Conservation (phyloP, 2,888 invertebrate genomes). For the Zaprionus bogoriensis region DNA sequence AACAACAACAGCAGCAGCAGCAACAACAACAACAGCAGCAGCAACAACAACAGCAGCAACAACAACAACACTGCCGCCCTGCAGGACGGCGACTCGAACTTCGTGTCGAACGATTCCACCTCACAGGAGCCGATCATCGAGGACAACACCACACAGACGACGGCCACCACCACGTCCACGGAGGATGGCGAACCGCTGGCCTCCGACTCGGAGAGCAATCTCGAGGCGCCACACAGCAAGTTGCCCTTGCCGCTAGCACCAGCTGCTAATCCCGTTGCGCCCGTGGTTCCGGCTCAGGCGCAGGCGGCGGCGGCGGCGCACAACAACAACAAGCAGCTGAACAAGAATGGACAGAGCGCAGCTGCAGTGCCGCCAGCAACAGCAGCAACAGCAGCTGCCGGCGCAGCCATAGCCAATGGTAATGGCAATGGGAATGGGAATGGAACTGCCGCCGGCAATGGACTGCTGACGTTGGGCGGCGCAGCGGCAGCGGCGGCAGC, state of each 20-base stretch:
- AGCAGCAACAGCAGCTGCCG: constrained; percentile 5
- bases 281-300: background rate
- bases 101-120: constrained; percentile 82
- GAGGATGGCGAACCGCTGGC: constrained; percentile 69
- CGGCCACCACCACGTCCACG: constrained; percentile 83
- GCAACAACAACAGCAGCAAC: constrained; percentile 45
- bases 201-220: constrained; percentile 90
- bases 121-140: constrained; percentile 80
- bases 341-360: constrained; percentile 41
- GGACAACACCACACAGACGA: constrained; percentile 84
- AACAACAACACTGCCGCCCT: constrained; percentile 44
- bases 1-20: constrained; percentile 36
- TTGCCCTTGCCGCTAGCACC: constrained; percentile 1
- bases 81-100: constrained; percentile 81
- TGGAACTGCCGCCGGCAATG: constrained; percentile 62
- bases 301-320: constrained; percentile 4
- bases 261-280: background rate
- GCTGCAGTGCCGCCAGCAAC: constrained; percentile 3
- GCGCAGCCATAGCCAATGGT: constrained; percentile 39
- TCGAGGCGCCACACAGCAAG: constrained; percentile 85
- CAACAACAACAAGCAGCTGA: constrained; percentile 39
- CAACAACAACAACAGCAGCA: constrained; percentile 33
- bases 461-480: constrained; percentile 14
- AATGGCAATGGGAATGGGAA: constrained; percentile 75
- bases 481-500: constrained; percentile 13